These are phyloP conservation scores for Rutpela maculata DNA, from an alignment of 2,888 invertebrate species.

Conservation along the genomic window DNA sequence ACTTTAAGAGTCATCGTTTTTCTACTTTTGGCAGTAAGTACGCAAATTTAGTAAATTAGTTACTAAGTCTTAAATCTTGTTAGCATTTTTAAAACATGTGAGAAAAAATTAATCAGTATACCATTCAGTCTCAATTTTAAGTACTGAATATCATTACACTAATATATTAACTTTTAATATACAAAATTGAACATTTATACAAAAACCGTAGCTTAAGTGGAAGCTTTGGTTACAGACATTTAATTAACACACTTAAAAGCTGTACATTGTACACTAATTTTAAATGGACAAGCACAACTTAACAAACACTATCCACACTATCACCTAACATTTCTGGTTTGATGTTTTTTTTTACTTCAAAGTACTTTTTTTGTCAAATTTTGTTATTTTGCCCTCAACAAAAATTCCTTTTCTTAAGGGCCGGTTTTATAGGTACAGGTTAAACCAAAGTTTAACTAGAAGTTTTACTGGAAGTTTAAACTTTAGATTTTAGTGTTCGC, in stretches of 20 bases:
- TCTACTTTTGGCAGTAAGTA: no score
- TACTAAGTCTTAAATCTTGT: not conserved
- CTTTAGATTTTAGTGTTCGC: no score
- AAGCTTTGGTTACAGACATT: slow-evolving; percentile 53
- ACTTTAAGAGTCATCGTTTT: no score
- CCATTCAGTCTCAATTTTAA: slow-evolving; percentile 50
- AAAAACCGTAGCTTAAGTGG: slow-evolving; percentile 41
- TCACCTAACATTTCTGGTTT: no score
- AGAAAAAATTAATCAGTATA: slow-evolving; percentile 1
- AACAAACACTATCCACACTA: not conserved
- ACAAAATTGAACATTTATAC: slow-evolving; percentile 60
- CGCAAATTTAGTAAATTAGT: no score
- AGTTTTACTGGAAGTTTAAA: no score
- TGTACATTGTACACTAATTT: slow-evolving; percentile 55
- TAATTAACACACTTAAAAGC: slow-evolving; percentile 52
- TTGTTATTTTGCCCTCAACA: no score
- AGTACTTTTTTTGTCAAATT: no score
- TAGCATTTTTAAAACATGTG: not conserved
- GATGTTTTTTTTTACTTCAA: no score
- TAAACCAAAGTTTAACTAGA: no score
- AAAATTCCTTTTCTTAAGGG: no score
- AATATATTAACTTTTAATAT: slow-evolving; percentile 51
- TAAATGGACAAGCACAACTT: slow-evolving; percentile 9
- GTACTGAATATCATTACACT: slow-evolving; percentile 54
- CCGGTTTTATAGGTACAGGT: no score